These are phyloP conservation scores for Agrochola circellaris DNA, from an alignment of 2,888 invertebrate genomes.

Conservation along the genomic window DNA sequence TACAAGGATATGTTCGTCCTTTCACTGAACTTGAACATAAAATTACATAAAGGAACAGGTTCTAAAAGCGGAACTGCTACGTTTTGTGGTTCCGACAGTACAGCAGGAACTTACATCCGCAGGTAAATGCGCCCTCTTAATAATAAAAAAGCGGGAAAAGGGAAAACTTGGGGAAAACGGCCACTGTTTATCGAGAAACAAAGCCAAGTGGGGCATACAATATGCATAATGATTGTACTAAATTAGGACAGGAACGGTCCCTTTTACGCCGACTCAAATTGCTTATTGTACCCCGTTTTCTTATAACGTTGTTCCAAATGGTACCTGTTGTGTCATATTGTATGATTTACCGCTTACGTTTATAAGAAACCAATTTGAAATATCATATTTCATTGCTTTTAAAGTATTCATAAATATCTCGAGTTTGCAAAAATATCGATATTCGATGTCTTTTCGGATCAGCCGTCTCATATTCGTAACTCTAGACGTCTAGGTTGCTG, in stretches of 20 bases:
- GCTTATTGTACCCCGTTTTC: constrained; percentile 83
- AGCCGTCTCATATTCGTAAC: constrained; percentile 65
- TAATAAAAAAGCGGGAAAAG: constrained; percentile 85
- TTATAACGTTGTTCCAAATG: constrained; percentile 57
- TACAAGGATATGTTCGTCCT: constrained; percentile 23
- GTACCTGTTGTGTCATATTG: constrained; percentile 64
- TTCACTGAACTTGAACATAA: constrained; percentile 38
- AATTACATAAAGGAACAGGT: constrained; percentile 47
- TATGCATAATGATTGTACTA: constrained; percentile 89
- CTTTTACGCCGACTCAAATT: constrained; percentile 83
- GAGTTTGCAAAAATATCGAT: constrained; percentile 69
- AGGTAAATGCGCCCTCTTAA: constrained; percentile 83
- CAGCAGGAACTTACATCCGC: constrained; percentile 80
- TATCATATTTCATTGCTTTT: constrained; percentile 73
- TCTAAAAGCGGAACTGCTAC: constrained; percentile 41
- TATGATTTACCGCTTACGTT: constrained; percentile 66
- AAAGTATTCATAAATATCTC: constrained; percentile 73
- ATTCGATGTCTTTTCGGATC: constrained; percentile 47
- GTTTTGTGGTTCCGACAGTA: constrained; percentile 73
- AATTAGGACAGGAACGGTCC: constrained; percentile 84
- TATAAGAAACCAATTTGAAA: constrained; percentile 61
- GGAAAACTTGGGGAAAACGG: constrained; percentile 81
- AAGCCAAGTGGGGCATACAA: constrained; percentile 85
- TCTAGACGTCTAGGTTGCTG: constrained; percentile 52
- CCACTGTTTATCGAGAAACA: constrained; percentile 87